These are phyloP conservation scores for Corythornis madagascariensis DNA, from an alignment of 2,113 vertebrate genomes.

Conservation along the genomic window DNA sequence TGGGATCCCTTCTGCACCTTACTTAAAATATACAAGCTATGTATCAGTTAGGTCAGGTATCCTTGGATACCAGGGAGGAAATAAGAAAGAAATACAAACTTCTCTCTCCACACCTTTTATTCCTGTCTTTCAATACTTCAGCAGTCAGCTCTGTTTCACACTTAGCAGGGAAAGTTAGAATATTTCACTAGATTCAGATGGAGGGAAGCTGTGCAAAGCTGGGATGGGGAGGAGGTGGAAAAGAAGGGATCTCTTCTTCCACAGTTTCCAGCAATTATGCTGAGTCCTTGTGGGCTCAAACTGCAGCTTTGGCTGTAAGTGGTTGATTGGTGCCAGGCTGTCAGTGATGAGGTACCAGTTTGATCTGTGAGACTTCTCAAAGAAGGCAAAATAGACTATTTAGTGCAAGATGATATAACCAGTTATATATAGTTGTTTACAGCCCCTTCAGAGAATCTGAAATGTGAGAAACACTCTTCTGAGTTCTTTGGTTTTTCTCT, in stretches of 20 bases:
- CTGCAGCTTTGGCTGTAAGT: neutral
- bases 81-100: neutral
- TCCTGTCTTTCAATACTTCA: neutral
- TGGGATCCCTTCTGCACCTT: neutral
- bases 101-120: neutral
- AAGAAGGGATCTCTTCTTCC: neutral
- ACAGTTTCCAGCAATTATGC: neutral
- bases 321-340: neutral
- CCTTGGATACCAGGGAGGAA: neutral
- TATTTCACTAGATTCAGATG: neutral
- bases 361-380: neutral
- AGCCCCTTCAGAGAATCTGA: neutral
- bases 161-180: neutral
- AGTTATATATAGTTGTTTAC: constrained; percentile 1
- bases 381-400: neutral
- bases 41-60: neutral
- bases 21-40: neutral
- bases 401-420: neutral
- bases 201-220: neutral
- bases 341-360: neutral
- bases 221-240: neutral
- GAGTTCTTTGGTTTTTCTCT: neutral
- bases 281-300: neutral
- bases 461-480: constrained; percentile 3
- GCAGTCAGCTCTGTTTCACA: neutral